Conservation (phyloP, 2,797 vertebrate species). For the Enteromius anoplus region DNA sequence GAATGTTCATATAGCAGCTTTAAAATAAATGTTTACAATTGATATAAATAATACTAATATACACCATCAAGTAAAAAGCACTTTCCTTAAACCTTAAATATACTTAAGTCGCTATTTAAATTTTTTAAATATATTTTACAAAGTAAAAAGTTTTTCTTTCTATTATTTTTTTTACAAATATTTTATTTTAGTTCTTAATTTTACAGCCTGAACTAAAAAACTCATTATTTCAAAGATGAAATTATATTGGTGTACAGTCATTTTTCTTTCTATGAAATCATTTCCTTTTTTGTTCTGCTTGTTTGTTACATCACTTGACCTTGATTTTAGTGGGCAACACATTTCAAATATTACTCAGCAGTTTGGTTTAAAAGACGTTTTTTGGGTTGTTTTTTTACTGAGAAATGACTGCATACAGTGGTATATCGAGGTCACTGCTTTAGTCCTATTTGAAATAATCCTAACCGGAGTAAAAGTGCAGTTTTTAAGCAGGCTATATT, state of each 20-base stretch:
- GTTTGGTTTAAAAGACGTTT: background rate
- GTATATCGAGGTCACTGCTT: too few species aligned
- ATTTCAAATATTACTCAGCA: constrained; percentile 7
- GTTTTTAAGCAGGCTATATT: background rate
- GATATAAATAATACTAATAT: background rate
- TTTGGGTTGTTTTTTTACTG: background rate
- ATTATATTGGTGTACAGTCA: background rate
- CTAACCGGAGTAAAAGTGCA: background rate
- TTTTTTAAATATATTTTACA: background rate
- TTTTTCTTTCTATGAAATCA: background rate
- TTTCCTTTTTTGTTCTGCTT: background rate
- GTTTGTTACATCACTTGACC: background rate
- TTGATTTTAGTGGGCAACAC: background rate
- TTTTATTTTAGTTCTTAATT: background rate
- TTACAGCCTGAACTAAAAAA: constrained; percentile 14
- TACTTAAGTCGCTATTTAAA: background rate
- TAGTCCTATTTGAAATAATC: background rate
- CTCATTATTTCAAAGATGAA: background rate
- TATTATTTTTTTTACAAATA: too few species aligned
- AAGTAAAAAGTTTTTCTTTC: background rate
- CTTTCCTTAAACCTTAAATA: background rate
- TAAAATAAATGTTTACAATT: background rate
- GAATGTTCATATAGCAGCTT: background rate
- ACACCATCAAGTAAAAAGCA: background rate
- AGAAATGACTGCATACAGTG: too few species aligned